Percentiles rank a stretch among this genome's conserved stretches.
Conservation (phyloP, 2,113 vertebrate species). For the Cyphotilapia sp. region DNA sequence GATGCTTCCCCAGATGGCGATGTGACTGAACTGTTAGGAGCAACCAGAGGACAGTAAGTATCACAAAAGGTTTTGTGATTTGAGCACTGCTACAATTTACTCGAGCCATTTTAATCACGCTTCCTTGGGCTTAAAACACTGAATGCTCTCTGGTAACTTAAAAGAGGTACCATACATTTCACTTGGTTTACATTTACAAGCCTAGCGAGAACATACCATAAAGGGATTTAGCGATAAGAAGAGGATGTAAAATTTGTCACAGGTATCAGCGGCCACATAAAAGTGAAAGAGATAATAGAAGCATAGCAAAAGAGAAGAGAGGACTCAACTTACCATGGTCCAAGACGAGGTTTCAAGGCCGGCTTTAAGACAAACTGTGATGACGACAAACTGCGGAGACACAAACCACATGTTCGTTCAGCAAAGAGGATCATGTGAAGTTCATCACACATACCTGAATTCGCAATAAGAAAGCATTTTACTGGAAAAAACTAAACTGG, state of each 20-base stretch:
- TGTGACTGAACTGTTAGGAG: slow-evolving; percentile 86
- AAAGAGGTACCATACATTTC: background rate
- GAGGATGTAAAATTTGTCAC: slow-evolving; percentile 16
- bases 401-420: slow-evolving; percentile 25
- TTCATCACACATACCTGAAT: background rate
- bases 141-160: background rate
- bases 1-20: slow-evolving; percentile 99
- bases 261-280: slow-evolving; percentile 3
- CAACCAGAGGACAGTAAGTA: background rate
- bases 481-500: background rate
- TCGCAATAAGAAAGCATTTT: background rate
- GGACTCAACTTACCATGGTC: slow-evolving; percentile 81
- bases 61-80: background rate
- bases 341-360: slow-evolving; percentile 95
- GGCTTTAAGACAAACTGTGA: slow-evolving; percentile 99
- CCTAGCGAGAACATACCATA: background rate
- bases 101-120: background rate
- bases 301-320: background rate
- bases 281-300: slow-evolving; percentile 13
- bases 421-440: background rate
- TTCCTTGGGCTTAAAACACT: background rate
- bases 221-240: background rate
- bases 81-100: background rate
- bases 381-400: slow-evolving; percentile 88
- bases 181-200: background rate